These are phyloP conservation scores for Cotesia glomerata DNA, from an alignment of 1,140 invertebrate species.

Conservation along the genomic window DNA sequence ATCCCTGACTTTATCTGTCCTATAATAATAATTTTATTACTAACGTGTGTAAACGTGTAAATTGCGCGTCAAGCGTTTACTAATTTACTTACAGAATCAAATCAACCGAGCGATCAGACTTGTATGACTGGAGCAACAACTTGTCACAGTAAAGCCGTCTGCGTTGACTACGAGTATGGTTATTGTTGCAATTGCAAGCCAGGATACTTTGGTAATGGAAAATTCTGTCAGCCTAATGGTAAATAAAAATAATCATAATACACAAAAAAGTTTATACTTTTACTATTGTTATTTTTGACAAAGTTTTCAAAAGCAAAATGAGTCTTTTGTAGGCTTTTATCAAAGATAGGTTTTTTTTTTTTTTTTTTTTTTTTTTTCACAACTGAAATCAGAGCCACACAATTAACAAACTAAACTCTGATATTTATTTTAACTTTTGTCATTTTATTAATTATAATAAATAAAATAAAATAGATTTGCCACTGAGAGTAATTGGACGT, in stretches of 20 bases:
- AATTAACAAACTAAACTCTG: conserved; percentile 1
- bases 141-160: conserved; percentile 83
- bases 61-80: conserved; percentile 37
- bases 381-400: background rate
- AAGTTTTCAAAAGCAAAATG: background rate
- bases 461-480: conserved; percentile 67
- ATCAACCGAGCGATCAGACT: conserved; percentile 41
- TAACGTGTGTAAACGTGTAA: conserved; percentile 29
- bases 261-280: no score
- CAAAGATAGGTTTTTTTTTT: conserved; percentile 4
- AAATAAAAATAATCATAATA: conserved; percentile 17
- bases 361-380: background rate
- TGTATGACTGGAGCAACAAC: conserved; percentile 68
- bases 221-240: conserved; percentile 84
- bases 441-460: background rate
- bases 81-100: conserved; percentile 33
- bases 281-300: background rate
- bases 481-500: conserved; percentile 85
- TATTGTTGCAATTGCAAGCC: conserved; percentile 87
- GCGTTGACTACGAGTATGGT: conserved; percentile 80
- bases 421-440: background rate
- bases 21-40: background rate
- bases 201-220: conserved; percentile 90
- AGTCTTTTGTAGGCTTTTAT: conserved; percentile 21
- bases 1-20: no score